Evolutionary conservation across 2,113 vertebrate genomes (phyloP).

Genomic region (Gallinago media): DNA sequence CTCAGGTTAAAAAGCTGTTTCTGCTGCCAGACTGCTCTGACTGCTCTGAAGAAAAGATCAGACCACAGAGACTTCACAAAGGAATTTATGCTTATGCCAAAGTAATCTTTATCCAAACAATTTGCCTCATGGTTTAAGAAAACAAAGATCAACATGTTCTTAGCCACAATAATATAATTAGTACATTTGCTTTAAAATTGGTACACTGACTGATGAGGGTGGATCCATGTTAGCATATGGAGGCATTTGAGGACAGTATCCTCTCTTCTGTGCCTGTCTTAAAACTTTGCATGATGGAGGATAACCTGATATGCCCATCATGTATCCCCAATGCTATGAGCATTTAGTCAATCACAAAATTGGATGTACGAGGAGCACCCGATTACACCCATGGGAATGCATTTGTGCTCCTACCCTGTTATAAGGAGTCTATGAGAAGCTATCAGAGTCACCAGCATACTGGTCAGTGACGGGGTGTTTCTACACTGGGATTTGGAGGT

Average conservation of each 20-base stretch:
- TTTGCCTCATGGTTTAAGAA: not conserved
- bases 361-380: not conserved
- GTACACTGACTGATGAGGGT: not conserved
- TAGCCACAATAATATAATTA: not conserved
- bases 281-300: not conserved
- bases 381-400: rapidly evolving
- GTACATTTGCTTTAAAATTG: not conserved
- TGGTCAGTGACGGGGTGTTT: not conserved
- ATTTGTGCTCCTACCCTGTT: not conserved
- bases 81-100: not conserved
- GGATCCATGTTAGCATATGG: not conserved
- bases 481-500: not conserved
- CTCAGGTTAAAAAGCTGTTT: not conserved
- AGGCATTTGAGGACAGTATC: not conserved
- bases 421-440: not conserved
- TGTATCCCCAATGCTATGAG: not conserved
- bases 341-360: not conserved
- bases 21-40: not conserved
- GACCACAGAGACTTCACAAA: not conserved
- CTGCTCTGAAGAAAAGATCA: not conserved
- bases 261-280: not conserved
- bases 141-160: not conserved
- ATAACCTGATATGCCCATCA: not conserved
- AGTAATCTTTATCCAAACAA: not conserved
- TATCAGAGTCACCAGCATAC: not conserved